These are phyloP conservation scores for Rugalucina vietnamica DNA, from an alignment of 2,888 invertebrate species.

Conservation along the genomic window DNA sequence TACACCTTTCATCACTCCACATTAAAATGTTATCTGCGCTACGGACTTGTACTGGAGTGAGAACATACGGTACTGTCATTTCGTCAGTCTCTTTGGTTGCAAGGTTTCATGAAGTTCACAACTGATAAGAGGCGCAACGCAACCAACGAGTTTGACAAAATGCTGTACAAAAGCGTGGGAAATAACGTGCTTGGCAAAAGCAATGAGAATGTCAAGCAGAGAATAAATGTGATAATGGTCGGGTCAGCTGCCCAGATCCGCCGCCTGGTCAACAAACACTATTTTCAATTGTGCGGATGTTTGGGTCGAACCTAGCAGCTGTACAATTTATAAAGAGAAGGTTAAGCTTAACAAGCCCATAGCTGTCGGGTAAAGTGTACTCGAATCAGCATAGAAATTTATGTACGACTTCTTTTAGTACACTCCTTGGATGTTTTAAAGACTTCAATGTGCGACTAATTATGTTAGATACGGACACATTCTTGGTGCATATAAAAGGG, in stretches of 20 bases:
- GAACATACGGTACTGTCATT: not conserved
- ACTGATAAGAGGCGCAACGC: not conserved
- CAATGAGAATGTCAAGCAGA: too few species aligned
- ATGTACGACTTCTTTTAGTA: not conserved
- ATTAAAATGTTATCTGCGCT: not conserved
- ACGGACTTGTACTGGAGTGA: not conserved
- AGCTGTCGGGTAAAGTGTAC: not conserved
- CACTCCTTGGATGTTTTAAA: not conserved
- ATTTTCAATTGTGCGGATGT: not conserved
- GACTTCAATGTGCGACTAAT: not conserved
- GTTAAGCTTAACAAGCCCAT: slow-evolving; percentile 17
- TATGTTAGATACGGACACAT: not conserved
- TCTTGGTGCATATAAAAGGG: slow-evolving; percentile 2
- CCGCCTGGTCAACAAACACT: not conserved
- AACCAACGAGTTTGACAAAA: not conserved
- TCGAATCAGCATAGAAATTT: not conserved
- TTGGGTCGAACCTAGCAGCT: slow-evolving; percentile 1
- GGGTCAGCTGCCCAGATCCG: not conserved
- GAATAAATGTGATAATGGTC: not conserved
- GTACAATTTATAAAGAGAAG: not conserved
- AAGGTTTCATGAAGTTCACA: not conserved
- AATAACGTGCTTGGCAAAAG: not conserved
- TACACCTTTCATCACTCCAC: not conserved
- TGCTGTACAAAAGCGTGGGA: not conserved
- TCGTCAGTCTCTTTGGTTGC: not conserved